Evolutionary conservation across 2,113 vertebrate species (phyloP).

Genomic region (Indicator indicator): DNA sequence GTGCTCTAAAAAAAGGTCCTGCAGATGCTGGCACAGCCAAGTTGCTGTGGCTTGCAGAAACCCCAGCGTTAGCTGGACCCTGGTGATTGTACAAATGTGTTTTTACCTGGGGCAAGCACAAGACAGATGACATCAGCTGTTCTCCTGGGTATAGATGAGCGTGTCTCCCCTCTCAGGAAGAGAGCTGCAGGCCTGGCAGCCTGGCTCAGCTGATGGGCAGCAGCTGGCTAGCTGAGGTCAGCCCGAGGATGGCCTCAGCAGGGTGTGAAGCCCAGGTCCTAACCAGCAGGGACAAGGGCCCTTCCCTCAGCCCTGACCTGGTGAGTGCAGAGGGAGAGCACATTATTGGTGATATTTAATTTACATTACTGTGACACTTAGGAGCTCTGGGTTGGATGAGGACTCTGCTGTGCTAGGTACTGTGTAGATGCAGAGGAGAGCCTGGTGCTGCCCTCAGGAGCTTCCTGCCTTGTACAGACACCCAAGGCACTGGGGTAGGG

Average conservation of each 20-base stretch:
- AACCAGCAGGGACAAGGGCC: background rate
- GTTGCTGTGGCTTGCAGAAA: slow-evolving; percentile 49
- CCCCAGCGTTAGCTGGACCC: slow-evolving; percentile 28
- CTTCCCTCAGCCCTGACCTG: background rate
- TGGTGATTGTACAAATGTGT: slow-evolving; percentile 10
- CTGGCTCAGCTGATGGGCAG: background rate
- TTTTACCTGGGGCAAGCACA: slow-evolving; percentile 23
- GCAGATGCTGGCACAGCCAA: slow-evolving; percentile 6
- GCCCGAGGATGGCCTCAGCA: background rate
- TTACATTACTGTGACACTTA: slow-evolving; percentile 24
- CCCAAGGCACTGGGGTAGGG: background rate
- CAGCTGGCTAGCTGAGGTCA: background rate
- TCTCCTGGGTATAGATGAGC: background rate
- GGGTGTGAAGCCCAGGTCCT: background rate
- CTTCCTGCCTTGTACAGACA: slow-evolving; percentile 20
- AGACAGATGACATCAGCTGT: slow-evolving; percentile 25
- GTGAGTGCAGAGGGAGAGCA: background rate
- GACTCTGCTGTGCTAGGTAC: background rate
- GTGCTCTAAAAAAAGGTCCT: slow-evolving; percentile 24
- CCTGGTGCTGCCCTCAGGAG: background rate
- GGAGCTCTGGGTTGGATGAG: slow-evolving; percentile 18
- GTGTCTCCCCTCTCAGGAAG: background rate
- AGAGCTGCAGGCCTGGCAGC: background rate
- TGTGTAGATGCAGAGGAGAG: slow-evolving; percentile 22
- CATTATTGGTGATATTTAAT: slow-evolving; percentile 29